Evolutionary conservation across 2,888 invertebrate species (phyloP), one percentile per base, ranked within the genome.

Genomic region (Ptilodon capucinus): DNA sequence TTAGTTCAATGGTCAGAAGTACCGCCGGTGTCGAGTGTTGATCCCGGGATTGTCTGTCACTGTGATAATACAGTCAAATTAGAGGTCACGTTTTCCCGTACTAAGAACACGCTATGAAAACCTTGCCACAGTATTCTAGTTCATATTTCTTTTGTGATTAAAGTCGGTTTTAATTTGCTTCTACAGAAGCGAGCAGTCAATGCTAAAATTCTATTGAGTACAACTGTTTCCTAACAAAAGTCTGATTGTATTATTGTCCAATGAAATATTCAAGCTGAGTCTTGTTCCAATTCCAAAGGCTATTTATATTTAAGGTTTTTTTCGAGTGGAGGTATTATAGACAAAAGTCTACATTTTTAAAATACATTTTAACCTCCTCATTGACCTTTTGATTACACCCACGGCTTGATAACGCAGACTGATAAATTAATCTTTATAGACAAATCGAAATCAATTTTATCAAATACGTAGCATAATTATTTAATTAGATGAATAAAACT

Each of bases 111-210:
- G 58, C 62, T 62, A 62, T 57, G 51, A 61, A 55, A 64, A 64
- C 69, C 68, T 67, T 71, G 61, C 66, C 58, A 68, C 74, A 74
- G 74, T 74, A 74, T 65, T 64, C 54, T 65, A 64, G 57, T 44
- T 57, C 54, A 51, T 64, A 57, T 58, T 41, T 48, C 54, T 28
- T 42, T 40, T 47, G 30, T 41, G 48, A 51, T 21, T 18, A 25
- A 21, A 23, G 16, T 35, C 25, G 19, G 6, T 21, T 21, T 39
- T 19, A 21, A 13, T 7, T 28, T 39, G 7, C 19, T 14, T 6
- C 18, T 13, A 39, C n/a, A 19, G 7, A 39, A 11, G 18, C 4
- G 3, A 8, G 11, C 4, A 36, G n/a, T 36, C 18, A 8, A 18
- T 14, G 13, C 4, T n/a, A 21, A 39, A 39, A 25, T 25, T 25